phyloP scores from a whole-genome alignment of 2,797 vertebrate species.

The Pantherophis alleghaniensis region DNA sequence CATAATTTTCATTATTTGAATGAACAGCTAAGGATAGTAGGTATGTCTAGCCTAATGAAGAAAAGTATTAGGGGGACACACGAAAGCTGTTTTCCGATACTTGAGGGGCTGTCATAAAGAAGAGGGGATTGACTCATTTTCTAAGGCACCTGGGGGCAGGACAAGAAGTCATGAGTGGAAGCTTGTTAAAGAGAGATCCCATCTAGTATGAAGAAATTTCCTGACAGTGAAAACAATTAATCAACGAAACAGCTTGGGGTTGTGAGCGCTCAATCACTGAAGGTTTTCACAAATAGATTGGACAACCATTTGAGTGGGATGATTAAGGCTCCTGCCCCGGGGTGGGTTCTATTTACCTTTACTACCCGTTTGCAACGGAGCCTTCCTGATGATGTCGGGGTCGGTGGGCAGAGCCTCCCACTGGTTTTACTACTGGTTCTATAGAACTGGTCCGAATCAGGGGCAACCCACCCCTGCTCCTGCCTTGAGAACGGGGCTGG shows the following conservation, averaged over 20 bases:
- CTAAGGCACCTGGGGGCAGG: background rate
- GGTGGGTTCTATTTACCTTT: too few species aligned
- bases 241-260: too few species aligned
- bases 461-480: background rate
- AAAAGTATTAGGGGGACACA: background rate
- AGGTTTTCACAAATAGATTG: background rate
- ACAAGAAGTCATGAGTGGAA: background rate
- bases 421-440: too few species aligned
- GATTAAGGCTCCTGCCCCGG: background rate
- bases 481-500: background rate
- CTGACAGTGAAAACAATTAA: too few species aligned
- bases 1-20: too few species aligned
- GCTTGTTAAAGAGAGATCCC: background rate
- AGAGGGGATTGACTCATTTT: background rate
- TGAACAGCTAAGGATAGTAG: background rate
- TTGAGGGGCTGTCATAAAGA: background rate
- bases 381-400: too few species aligned
- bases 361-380: too few species aligned
- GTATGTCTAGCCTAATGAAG: background rate
- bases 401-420: too few species aligned
- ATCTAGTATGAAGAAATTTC: too few species aligned
- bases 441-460: too few species aligned
- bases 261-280: background rate
- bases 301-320: background rate
- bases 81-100: background rate